Evolutionary conservation across 2,797 vertebrate genomes (phyloP).

Genomic region (Anabas testudineus): DNA sequence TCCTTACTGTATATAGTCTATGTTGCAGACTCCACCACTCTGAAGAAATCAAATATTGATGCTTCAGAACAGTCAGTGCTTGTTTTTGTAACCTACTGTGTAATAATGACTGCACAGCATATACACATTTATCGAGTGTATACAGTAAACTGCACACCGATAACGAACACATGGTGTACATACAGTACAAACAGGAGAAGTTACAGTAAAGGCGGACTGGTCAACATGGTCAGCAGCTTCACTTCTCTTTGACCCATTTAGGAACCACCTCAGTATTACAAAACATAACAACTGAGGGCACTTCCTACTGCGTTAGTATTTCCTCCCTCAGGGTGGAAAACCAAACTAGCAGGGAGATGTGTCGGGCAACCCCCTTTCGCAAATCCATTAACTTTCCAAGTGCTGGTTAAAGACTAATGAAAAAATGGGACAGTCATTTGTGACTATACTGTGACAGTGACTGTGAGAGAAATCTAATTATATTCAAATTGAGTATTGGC

Average conservation of each 20-base stretch:
- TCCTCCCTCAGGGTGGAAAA: constrained; percentile 47
- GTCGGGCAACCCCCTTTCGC: constrained; percentile 1
- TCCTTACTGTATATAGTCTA: not conserved
- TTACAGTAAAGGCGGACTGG: not conserved
- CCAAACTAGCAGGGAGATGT: constrained; percentile 33
- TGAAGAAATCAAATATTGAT: too few species aligned
- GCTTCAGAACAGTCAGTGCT: not conserved
- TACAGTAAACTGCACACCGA: not conserved
- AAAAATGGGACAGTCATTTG: not conserved
- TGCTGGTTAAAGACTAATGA: not conserved
- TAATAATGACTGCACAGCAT: not conserved
- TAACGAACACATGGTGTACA: not conserved
- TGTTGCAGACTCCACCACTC: not conserved
- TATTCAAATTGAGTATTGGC: not conserved
- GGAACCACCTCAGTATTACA: not conserved
- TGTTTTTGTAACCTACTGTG: not conserved
- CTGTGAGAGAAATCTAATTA: not conserved
- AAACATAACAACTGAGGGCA: constrained; percentile 11
- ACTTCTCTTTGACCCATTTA: not conserved
- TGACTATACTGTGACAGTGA: not conserved
- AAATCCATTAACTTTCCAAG: constrained; percentile 17
- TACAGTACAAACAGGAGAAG: not conserved
- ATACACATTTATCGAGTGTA: not conserved
- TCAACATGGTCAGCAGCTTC: not conserved
- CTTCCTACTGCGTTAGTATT: constrained; percentile 40